Evolutionary conservation across 2,888 invertebrate genomes (phyloP), one percentile per base, ranked within the genome.

Genomic region (Caenorhabditis sp.): DNA sequence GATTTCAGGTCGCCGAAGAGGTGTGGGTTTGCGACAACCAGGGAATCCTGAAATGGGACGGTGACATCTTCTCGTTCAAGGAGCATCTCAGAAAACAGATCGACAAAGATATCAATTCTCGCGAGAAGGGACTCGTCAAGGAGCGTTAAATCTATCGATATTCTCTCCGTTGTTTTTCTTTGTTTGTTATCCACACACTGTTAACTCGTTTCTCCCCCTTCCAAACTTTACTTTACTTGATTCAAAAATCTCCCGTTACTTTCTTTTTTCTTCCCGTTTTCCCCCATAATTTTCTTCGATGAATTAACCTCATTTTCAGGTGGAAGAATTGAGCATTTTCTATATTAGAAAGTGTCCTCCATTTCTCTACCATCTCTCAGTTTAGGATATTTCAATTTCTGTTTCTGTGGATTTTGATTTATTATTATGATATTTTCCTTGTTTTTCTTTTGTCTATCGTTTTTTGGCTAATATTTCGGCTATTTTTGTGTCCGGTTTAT

Each of bases 21-120:
- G 98, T 99, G 93, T 99, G 98, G 99, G 95, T 99, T 58, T 99
- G 99, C 93, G 98, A 98, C 93, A 96, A 99, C 86, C 96, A 95
- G 91, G 95, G 95, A 5, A 95, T 97, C 73, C 98, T 97, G 31
- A 97, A 98, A 93, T 99, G 98, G 97, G 95, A 96, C 88, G 97
- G 98, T 19, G 96, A 96, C 92, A 99, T 99, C 94, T 95, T 96
- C 91, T 95, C 95, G 84, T 99, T 98, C 94, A 99, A 99, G 94
- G 96, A 97, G 92, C 95, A 96, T 92, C 94, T 99, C 87, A 96
- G 96, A 92, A 95, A 95, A 80, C 96, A 96, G 93, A 96, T 97
- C 90, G 93, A 95, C 61, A 96, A 95, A 91, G 95, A 96, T 35
- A 63, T 79, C 56, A 49, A 24, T 7, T 74, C 26, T 22, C 85